phyloP scores from a whole-genome alignment of 2,113 vertebrate genomes.

The Lucifuga dentata region DNA sequence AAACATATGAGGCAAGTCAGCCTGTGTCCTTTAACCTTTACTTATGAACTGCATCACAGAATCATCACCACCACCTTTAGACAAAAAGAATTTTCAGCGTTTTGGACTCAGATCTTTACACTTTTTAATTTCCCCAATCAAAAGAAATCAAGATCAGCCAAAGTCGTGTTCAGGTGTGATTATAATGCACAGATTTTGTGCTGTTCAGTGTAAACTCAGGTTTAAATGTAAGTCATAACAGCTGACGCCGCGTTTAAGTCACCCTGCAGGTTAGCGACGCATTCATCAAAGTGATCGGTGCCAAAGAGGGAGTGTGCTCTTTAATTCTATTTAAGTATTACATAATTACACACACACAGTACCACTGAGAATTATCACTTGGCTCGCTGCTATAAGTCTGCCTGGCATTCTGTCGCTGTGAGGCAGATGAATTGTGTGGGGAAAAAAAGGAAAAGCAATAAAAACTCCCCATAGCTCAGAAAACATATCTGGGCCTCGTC shows the following conservation, averaged over 20 bases:
- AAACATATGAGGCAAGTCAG: too few species aligned
- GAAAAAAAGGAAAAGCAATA: background rate
- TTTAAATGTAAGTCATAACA: background rate
- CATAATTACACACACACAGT: background rate
- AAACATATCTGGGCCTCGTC: background rate
- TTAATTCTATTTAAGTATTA: background rate
- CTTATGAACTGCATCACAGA: too few species aligned
- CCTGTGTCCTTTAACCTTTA: too few species aligned
- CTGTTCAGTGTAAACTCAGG: conserved; percentile 43
- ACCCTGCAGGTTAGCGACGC: conserved; percentile 34
- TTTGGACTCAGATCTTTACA: background rate
- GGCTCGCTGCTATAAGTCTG: conserved; percentile 32
- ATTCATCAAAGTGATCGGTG: conserved; percentile 25
- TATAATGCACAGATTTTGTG: conserved; percentile 14
- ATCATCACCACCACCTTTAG: too few species aligned
- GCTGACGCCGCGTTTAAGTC: conserved; percentile 2
- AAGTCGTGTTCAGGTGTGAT: background rate
- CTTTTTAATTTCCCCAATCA: background rate
- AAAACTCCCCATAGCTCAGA: background rate
- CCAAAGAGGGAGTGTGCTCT: background rate
- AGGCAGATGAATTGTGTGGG: conserved; percentile 1
- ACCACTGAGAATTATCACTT: conserved; percentile 17
- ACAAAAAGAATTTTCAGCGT: background rate
- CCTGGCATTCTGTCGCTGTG: background rate
- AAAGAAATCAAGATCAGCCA: background rate